Base-by-base conservation (phyloP, 37 sponge, comb jelly and placozoan genomes). In the Crambe crambe region DNA sequence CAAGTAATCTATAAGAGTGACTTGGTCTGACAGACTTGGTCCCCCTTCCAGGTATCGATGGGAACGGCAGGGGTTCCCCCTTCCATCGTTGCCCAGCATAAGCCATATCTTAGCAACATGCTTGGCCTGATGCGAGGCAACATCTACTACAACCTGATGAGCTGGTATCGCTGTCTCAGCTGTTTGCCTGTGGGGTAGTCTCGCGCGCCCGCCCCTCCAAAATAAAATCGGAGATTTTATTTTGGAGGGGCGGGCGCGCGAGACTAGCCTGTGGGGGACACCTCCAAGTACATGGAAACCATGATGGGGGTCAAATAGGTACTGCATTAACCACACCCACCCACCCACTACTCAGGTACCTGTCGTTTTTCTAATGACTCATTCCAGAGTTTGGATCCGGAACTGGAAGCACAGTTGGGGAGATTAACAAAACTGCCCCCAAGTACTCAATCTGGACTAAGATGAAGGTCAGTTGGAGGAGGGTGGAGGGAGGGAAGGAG, bases 231-330 rank as follows among this genome's bases (percentile, higher is more conserved):
- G n/a, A n/a, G n/a, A n/a, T n/a, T n/a, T n/a, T n/a, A n/a, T n/a
- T n/a, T n/a, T n/a, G n/a, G n/a, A n/a, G n/a, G n/a, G n/a, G n/a
- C n/a, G n/a, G n/a, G n/a, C n/a, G n/a, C n/a, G n/a, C n/a, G n/a
- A n/a, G n/a, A n/a, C n/a, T n/a, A n/a, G n/a, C n/a, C n/a, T n/a
- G n/a, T 94, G 31, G 85, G 85, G 20, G 89, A 94, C 76, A 80
- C 88, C 36, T 75, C 91, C 68, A 90, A 94, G 91, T 92, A 68
- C 76, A 92, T 92, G 92, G 95, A 94, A 58, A 94, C 91, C 43
- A 94, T 94, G 95, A 94, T 94, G 95, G 95, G 95, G 35, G 95
- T 94, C 22, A 94, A 94, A 43, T 91, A 87, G 90, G 90, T 89
- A 60, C 4, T n/a, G n/a, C n/a, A n/a, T n/a, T n/a, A n/a, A n/a